A percentile compares a stretch with the other conserved stretches of the same genome.
phyloP scores from a whole-genome alignment of 2,888 invertebrate genomes.

The Galerucella nymphaeae region DNA sequence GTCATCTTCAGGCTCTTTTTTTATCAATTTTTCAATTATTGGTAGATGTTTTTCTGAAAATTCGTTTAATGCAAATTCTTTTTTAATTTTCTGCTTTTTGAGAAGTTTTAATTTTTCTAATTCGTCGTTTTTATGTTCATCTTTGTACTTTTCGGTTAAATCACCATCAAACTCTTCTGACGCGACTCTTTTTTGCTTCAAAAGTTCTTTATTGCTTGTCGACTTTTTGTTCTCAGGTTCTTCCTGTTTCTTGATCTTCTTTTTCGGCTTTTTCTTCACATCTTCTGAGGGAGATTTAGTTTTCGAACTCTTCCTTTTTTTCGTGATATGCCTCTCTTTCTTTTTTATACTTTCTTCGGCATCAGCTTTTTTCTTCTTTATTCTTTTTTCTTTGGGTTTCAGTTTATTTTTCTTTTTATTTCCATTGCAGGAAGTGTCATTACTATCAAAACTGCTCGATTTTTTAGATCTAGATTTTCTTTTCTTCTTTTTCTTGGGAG shows the following conservation, averaged over 20 bases:
- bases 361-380: background rate
- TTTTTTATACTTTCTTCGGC: conserved; percentile 2
- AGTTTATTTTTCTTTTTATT: conserved; percentile 16
- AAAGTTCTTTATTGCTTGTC: background rate
- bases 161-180: conserved; percentile 10
- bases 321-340: conserved; percentile 1
- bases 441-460: background rate
- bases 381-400: conserved; percentile 6
- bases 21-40: background rate
- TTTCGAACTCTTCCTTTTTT: background rate
- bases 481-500: conserved; percentile 5
- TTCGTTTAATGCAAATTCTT: background rate
- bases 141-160: background rate
- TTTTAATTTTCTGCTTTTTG: conserved; percentile 32
- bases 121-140: background rate
- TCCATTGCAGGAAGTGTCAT: conserved; percentile 25
- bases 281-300: background rate
- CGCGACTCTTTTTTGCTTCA: conserved; percentile 27
- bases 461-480: background rate
- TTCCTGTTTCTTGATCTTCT: conserved; percentile 12
- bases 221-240: background rate
- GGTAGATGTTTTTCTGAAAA: background rate
- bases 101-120: conserved; percentile 26
- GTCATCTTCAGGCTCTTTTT: conserved; percentile 14
- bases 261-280: conserved; percentile 13